These are phyloP conservation scores for Eupsilia transversa DNA, from an alignment of 2,888 invertebrate genomes.

Conservation along the genomic window DNA sequence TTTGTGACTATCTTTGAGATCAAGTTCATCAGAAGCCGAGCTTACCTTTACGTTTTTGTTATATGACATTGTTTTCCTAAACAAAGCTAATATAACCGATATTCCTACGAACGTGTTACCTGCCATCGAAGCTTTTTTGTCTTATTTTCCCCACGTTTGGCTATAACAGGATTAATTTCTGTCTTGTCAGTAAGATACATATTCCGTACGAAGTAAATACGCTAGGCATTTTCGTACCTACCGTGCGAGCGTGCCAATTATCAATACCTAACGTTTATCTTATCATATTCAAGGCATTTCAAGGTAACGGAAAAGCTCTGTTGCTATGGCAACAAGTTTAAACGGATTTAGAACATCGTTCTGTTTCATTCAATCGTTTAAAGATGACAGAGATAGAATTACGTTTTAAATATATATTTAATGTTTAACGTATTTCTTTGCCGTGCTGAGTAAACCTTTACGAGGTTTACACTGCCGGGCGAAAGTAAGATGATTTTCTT, in stretches of 20 bases:
- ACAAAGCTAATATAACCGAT: constrained; percentile 9
- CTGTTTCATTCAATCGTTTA: no score
- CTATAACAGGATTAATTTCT: constrained; percentile 37
- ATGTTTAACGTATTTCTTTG: no score
- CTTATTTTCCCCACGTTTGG: background rate
- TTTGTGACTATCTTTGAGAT: no score
- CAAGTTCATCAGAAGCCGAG: background rate
- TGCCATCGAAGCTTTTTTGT: background rate
- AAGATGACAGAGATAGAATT: no score
- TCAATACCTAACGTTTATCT: background rate
- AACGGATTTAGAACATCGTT: no score
- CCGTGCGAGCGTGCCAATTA: constrained; percentile 16
- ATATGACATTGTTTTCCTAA: constrained; percentile 3
- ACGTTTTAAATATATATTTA: no score
- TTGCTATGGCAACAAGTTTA: background rate
- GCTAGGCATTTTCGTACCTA: background rate
- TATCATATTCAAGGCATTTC: background rate
- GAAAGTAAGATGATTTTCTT: no score
- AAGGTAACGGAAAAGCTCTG: background rate
- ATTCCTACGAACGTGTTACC: background rate
- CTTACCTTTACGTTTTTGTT: background rate
- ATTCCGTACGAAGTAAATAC: constrained; percentile 21
- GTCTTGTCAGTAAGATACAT: constrained; percentile 35
- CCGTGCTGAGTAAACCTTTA: no score
- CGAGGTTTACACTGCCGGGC: no score